phyloP scores from a whole-genome alignment of 92 coral and sea anemone species.

The Chrysogorgia sp. region DNA sequence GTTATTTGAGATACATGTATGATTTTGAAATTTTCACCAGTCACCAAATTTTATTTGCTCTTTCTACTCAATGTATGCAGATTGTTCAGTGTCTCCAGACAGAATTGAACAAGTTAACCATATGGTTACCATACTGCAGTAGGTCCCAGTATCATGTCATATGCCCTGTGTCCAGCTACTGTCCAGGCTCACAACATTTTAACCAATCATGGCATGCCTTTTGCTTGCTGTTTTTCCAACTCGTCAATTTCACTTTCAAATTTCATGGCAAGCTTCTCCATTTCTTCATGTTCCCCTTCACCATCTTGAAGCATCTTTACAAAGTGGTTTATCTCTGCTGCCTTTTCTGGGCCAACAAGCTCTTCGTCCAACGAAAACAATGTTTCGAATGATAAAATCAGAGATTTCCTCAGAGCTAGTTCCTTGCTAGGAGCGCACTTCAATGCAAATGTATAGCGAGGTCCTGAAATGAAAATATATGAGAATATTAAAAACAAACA shows the following conservation, averaged over 20 bases:
- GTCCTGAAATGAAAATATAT: constrained; percentile 49
- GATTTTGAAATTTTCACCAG: too few species aligned
- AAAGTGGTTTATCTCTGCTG: constrained; percentile 42
- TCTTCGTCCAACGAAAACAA: constrained; percentile 36
- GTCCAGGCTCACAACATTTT: too few species aligned
- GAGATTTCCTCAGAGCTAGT: constrained; percentile 58
- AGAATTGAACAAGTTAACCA: too few species aligned
- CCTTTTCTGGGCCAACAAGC: constrained; percentile 52
- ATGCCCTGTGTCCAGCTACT: too few species aligned
- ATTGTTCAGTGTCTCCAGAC: too few species aligned
- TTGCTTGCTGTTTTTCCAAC: neutral
- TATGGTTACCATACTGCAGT: too few species aligned
- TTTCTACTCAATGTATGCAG: too few species aligned
- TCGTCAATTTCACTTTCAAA: constrained; percentile 43
- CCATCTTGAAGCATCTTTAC: constrained; percentile 56
- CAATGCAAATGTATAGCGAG: constrained; percentile 78
- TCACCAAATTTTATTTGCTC: too few species aligned
- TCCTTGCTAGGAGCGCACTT: constrained; percentile 74
- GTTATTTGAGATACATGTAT: too few species aligned
- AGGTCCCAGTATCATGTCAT: too few species aligned
- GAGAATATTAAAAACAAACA: neutral
- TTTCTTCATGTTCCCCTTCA: constrained; percentile 40
- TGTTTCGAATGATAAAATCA: constrained; percentile 43
- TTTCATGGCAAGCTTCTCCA: constrained; percentile 39
- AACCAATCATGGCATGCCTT: too few species aligned